These are phyloP conservation scores for Ylistrum balloti DNA, from an alignment of 1,140 invertebrate species.

Conservation along the genomic window DNA sequence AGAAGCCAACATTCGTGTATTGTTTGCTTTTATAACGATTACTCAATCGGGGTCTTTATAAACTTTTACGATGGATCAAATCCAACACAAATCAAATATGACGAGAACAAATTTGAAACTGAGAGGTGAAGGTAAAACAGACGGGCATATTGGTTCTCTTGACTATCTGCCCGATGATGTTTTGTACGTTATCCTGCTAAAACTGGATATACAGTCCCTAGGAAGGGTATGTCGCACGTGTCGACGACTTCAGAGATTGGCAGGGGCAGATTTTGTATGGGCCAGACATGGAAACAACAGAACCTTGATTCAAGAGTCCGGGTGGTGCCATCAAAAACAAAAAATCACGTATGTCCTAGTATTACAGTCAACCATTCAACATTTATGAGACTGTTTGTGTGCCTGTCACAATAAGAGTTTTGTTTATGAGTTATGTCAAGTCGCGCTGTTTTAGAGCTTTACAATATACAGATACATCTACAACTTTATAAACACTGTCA, in stretches of 20 bases:
- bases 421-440: too few species aligned
- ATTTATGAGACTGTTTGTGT: too few species aligned
- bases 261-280: slow-evolving; percentile 73
- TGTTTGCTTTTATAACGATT: neutral
- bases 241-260: slow-evolving; percentile 61
- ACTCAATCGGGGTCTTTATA: neutral
- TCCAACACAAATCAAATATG: neutral
- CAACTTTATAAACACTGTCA: too few species aligned
- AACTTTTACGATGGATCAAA: neutral
- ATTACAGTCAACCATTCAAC: too few species aligned
- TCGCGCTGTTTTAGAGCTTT: too few species aligned
- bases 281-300: neutral
- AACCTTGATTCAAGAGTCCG: neutral
- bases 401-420: too few species aligned
- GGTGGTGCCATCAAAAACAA: neutral
- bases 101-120: neutral
- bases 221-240: slow-evolving; percentile 68
- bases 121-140: neutral
- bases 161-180: slow-evolving; percentile 73
- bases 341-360: neutral
- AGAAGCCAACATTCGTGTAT: neutral
- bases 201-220: slow-evolving; percentile 63
- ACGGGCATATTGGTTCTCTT: neutral
- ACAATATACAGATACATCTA: too few species aligned
- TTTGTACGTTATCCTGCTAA: slow-evolving; percentile 70